These are phyloP conservation scores for Halocynthia roretzi DNA, from an alignment of 23 tunicate genomes.

Conservation along the genomic window DNA sequence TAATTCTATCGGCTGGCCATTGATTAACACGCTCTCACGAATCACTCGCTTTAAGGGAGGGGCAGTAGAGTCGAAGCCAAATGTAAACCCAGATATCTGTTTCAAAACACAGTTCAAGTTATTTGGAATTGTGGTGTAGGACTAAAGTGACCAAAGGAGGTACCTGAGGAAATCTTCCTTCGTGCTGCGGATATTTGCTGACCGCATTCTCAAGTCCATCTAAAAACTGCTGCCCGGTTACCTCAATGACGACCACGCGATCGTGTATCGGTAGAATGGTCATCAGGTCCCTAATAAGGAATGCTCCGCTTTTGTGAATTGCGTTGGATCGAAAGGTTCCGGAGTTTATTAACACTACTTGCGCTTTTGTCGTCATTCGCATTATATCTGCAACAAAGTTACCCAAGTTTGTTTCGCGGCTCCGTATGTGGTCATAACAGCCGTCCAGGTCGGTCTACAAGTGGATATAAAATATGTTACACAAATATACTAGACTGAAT, in stretches of 20 bases:
- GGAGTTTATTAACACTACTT: conserved; percentile 75
- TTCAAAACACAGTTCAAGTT: neutral
- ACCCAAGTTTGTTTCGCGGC: conserved; percentile 76
- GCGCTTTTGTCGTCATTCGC: conserved; percentile 52
- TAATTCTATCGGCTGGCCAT: conserved; percentile 55
- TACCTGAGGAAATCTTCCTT: conserved; percentile 92
- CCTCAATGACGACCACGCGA: conserved; percentile 58
- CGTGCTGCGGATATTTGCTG: conserved; percentile 57
- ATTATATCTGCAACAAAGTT: conserved; percentile 82
- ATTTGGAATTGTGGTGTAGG: neutral
- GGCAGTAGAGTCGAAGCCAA: conserved; percentile 52
- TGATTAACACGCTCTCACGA: conserved; percentile 27
- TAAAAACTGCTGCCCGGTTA: conserved; percentile 59
- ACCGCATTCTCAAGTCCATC: conserved; percentile 87
- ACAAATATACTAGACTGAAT: neutral
- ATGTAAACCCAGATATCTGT: conserved; percentile 54
- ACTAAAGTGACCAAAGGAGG: neutral
- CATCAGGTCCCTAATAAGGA: conserved; percentile 64
- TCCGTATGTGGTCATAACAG: conserved; percentile 35
- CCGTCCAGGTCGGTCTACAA: conserved; percentile 55
- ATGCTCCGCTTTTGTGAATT: conserved; percentile 40
- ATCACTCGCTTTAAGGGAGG: conserved; percentile 35
- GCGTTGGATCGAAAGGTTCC: conserved; percentile 78
- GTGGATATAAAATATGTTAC: conserved; percentile 5
- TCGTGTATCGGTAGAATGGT: conserved; percentile 88